phyloP scores from a whole-genome alignment of 1,140 invertebrate species.

The Diorhabda carinulata region DNA sequence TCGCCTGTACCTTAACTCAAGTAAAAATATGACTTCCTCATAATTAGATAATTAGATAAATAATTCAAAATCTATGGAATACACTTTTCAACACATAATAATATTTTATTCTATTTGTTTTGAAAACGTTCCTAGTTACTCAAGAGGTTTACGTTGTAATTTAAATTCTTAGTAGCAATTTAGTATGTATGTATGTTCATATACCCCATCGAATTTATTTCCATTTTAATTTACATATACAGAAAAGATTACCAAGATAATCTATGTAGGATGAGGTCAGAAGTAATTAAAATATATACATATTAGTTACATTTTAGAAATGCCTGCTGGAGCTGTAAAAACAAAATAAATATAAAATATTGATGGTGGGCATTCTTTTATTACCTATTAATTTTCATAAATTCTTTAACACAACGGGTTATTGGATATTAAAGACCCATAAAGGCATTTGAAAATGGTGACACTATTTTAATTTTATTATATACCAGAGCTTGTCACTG shows the following conservation, averaged over 20 bases:
- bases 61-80: too few species aligned
- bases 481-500: conserved; percentile 7
- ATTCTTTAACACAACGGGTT: conserved; percentile 30
- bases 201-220: conserved; percentile 2
- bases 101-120: too few species aligned
- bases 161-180: background rate
- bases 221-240: conserved; percentile 1
- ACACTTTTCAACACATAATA: too few species aligned
- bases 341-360: conserved; percentile 23
- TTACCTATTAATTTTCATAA: conserved; percentile 34
- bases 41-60: too few species aligned
- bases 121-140: background rate
- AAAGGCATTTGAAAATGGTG: conserved; percentile 29
- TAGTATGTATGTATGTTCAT: background rate
- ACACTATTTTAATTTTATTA: conserved; percentile 33
- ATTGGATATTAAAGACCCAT: conserved; percentile 30
- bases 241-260: conserved; percentile 2
- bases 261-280: conserved; percentile 1
- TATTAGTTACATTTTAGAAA: conserved; percentile 19
- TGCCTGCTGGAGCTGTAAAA: conserved; percentile 11
- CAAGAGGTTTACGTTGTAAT: background rate
- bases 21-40: too few species aligned
- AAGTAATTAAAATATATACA: conserved; percentile 3
- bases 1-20: too few species aligned
- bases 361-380: conserved; percentile 26